These are phyloP conservation scores for Drosophila equinoxialis DNA, from an alignment of 1,140 invertebrate species.

Conservation along the genomic window DNA sequence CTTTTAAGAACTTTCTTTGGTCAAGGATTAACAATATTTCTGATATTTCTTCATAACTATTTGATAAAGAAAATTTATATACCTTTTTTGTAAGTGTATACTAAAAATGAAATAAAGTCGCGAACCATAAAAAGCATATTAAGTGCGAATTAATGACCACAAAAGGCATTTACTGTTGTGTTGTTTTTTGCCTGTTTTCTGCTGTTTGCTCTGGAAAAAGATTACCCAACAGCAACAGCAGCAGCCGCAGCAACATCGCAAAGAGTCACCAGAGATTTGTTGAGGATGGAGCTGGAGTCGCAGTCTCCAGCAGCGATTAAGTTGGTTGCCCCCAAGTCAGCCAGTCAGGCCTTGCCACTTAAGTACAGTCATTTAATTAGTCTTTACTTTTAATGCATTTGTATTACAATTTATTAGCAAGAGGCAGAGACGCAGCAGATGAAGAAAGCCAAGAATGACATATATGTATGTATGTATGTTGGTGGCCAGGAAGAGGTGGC, in stretches of 20 bases:
- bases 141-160: slow-evolving; percentile 82
- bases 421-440: slow-evolving; percentile 30
- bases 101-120: slow-evolving; percentile 8
- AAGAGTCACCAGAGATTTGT: slow-evolving; percentile 52
- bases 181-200: slow-evolving; percentile 29
- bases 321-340: slow-evolving; percentile 51
- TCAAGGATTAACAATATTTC: too few species aligned
- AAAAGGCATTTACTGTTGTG: slow-evolving; percentile 51
- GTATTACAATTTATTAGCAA: slow-evolving; percentile 81
- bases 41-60: too few species aligned
- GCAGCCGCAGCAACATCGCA: not conserved
- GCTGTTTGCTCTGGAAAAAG: slow-evolving; percentile 28
- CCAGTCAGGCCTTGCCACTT: slow-evolving; percentile 43
- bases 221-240: slow-evolving; percentile 46
- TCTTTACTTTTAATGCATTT: slow-evolving; percentile 81
- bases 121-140: slow-evolving; percentile 79
- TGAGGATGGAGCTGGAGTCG: slow-evolving; percentile 16
- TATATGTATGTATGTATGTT: not conserved
- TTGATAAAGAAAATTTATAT: not conserved
- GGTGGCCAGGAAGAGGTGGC: not conserved
- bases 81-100: not conserved
- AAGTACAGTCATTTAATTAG: slow-evolving; percentile 81
- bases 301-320: slow-evolving; percentile 64
- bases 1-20: too few species aligned
- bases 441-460: not conserved